Base-by-base conservation (phyloP, 2,113 vertebrate genomes). In the Casuarius casuarius region DNA sequence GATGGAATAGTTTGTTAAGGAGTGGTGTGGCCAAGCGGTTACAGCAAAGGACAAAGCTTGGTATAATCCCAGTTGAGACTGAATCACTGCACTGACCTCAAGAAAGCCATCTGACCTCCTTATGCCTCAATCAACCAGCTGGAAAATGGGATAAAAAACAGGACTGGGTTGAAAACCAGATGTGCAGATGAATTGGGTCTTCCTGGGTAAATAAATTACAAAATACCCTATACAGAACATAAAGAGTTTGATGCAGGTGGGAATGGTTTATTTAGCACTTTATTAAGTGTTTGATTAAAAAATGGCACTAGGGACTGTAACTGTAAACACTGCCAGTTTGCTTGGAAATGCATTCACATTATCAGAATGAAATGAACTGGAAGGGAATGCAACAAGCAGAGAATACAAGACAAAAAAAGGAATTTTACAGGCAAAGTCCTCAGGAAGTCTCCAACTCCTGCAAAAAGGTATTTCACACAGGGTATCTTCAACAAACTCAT, bases 211-310 rank as follows among this genome's bases (percentile, higher is more conserved):
- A 96, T 95, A 96, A 96, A 97, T 94, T 95, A 95, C 92, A 77
- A 89, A 97, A 95, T 95, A 95, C 54, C 56, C 67, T 70, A 67
- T 56, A 51, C 7, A 75, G 87, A 92, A 85, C 67, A 91, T 75
- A 73, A 84, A 87, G 81, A 80, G 63, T 88, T 97, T 97, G 81
- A 97, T 91, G 78, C 95, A 97, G 94, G 94, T 97, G 95, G 96
- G 94, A 97, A 96, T 71, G 46, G 92, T 96, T 97, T 97, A 89
- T 94, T 97, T 97, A 94, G 89, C 95, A 89, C 97, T 96, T 97
- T 97, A 97, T 94, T 95, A 95, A 35, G 91, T 96, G 95, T 95
- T 97, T 97, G 96, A 97, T 97, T 97, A 97, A 97, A 97, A 97
- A 97, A 92, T 62, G 54, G 87, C 94, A 92, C 94, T 88, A 58